These are phyloP conservation scores for Anoplolepis gracilipes DNA, from an alignment of 1,140 invertebrate species.

Conservation along the genomic window DNA sequence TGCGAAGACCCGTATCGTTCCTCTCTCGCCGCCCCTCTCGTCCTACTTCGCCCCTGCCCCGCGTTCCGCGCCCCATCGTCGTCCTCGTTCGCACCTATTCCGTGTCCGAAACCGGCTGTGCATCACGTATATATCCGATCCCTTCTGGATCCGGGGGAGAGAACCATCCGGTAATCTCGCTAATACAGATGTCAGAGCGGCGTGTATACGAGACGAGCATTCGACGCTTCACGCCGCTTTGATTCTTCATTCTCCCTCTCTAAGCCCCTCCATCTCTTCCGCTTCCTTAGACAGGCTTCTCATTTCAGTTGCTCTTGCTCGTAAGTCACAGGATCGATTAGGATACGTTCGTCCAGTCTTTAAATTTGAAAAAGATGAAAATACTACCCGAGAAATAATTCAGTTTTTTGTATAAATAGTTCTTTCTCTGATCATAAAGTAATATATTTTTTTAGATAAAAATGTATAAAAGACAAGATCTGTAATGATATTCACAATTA, in stretches of 20 bases:
- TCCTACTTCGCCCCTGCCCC: conserved; percentile 23
- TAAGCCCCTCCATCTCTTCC: conserved; percentile 4
- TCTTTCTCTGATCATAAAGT: not conserved
- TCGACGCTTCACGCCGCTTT: conserved; percentile 54
- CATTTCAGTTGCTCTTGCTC: not conserved
- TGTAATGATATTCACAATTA: not conserved
- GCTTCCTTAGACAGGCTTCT: not conserved
- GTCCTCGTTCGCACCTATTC: conserved; percentile 71
- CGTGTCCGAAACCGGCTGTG: conserved; percentile 67
- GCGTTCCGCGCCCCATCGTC: conserved; percentile 21
- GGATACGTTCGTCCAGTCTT: not conserved
- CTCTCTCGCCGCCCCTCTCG: conserved; percentile 27
- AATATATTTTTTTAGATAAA: not conserved
- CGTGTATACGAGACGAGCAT: conserved; percentile 45
- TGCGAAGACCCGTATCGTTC: conserved; percentile 52
- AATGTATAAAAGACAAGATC: not conserved
- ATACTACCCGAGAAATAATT: not conserved
- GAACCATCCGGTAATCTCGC: conserved; percentile 75
- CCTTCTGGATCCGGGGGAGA: conserved; percentile 55
- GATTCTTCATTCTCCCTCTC: conserved; percentile 15
- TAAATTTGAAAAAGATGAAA: not conserved
- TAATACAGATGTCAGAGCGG: conserved; percentile 79
- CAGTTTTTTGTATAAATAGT: not conserved
- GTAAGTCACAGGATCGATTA: not conserved
- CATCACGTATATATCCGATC: conserved; percentile 65